Percentiles rank a stretch among this genome's conserved stretches.
These are phyloP conservation scores for Stigmatopora argus DNA, from an alignment of 2,113 vertebrate genomes.

Conservation along the genomic window DNA sequence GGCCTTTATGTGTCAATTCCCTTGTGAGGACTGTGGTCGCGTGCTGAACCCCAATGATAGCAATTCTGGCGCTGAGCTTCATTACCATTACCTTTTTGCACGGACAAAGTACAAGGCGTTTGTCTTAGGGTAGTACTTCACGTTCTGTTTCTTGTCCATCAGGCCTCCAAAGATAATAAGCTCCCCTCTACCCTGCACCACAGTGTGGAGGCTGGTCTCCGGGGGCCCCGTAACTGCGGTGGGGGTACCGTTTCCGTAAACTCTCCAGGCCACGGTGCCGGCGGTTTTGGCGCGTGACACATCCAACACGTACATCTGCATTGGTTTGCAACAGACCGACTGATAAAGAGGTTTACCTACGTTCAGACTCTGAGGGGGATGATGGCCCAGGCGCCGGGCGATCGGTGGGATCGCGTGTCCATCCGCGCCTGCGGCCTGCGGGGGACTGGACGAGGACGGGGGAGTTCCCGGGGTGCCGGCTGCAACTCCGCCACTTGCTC, in stretches of 20 bases:
- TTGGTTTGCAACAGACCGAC: conserved; percentile 97
- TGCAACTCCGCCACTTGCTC: conserved; percentile 60
- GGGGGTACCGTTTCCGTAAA: conserved; percentile 75
- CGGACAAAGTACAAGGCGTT: conserved; percentile 99
- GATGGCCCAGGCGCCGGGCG: conserved; percentile 89
- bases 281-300: conserved; percentile 79
- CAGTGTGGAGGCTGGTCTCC: conserved; percentile 95
- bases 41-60: conserved; percentile 6
- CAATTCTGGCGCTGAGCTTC: conserved; percentile 7
- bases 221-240: conserved; percentile 87
- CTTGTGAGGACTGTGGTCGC: conserved; percentile 35
- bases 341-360: conserved; percentile 97
- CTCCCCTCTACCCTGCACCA: conserved; percentile 93
- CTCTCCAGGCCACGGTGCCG: conserved; percentile 85
- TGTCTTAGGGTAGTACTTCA: conserved; percentile 98
- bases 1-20: conserved; percentile 60
- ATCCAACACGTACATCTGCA: conserved; percentile 99
- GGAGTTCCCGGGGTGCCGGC: conserved; percentile 66
- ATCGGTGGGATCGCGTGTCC: conserved; percentile 88
- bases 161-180: conserved; percentile 96
- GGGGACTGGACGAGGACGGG: conserved; percentile 72
- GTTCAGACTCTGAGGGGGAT: conserved; percentile 93
- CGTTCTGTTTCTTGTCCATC: conserved; percentile 99
- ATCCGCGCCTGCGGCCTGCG: conserved; percentile 70
- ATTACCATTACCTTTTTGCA: conserved; percentile 90